These are phyloP conservation scores for Trichosurus vulpecula DNA, from an alignment of 2,797 vertebrate species.

Conservation along the genomic window DNA sequence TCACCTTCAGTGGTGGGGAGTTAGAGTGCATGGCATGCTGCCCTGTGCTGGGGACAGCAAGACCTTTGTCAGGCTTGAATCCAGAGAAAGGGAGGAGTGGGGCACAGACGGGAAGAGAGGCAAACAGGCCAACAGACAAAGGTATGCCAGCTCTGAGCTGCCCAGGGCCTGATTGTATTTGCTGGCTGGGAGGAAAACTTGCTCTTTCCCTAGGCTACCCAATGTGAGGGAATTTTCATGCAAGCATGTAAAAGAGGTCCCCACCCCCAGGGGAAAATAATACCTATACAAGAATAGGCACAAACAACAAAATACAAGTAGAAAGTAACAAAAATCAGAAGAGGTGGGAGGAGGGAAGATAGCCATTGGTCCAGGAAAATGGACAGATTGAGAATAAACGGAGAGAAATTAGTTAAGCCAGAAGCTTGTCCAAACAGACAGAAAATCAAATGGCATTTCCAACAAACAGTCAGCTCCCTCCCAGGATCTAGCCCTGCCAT, in stretches of 20 bases:
- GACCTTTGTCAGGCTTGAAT: neutral
- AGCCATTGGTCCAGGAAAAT: neutral
- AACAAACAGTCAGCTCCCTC: neutral
- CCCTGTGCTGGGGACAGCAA: too few relatives aligned
- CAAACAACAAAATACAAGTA: neutral
- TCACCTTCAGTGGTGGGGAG: too few relatives aligned
- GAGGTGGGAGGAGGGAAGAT: neutral
- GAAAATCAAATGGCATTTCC: neutral
- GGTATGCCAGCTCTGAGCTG: neutral
- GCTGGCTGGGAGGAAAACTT: neutral
- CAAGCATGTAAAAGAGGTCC: neutral
- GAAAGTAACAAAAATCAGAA: neutral
- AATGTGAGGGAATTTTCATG: neutral
- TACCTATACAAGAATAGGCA: neutral
- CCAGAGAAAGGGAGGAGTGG: neutral
- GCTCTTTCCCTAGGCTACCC: neutral
- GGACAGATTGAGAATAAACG: neutral
- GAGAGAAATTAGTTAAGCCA: neutral
- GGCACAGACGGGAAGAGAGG: neutral
- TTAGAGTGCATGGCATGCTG: too few relatives aligned
- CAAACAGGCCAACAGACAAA: neutral
- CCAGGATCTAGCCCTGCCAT: neutral
- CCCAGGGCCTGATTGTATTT: neutral
- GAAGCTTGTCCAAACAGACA: neutral
- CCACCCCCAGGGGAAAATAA: neutral